Base-by-base conservation (phyloP, 2,888 invertebrate species). In the Matsumyia berberina region DNA sequence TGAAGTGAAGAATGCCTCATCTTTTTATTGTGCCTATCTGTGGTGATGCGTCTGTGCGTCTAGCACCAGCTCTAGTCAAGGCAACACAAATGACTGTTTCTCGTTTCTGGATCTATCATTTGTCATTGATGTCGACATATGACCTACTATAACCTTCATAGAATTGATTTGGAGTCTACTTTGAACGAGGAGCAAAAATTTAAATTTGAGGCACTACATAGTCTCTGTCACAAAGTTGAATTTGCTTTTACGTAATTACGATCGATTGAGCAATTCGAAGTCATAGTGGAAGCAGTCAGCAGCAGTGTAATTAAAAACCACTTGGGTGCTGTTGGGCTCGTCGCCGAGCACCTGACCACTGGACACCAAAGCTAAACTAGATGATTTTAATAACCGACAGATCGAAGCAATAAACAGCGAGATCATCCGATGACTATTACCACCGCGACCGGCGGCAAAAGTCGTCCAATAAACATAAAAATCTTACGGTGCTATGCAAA, bases 401-500 rank as follows among this genome's bases (percentile, higher is more conserved):
- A 67, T 77, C 46, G 44, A 66, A 79, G 60, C 42, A 33, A 51
- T 55, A 72, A 74, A 35, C 64, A 11, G 79, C 62, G 62, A 74
- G 67, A 83, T 78, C 78, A 78, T 74, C 73, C 62, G 35, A 37
- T 39, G 44, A 62, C 79, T 57, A 62, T 62, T 49, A 55, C 60
- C 44, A 57, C 58, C 37, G 15, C 66, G 44, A 72, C 42, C 39
- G 39, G 67, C 72, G 42, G 42, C 58, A 83, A 73, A 72, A 85
- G 74, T 55, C 57, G 66, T 79, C 70, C 85, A 85, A 80, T 80
- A 80, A 85, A 85, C 74, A 80, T 85, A 55, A 70, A 85, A 85
- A 80, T 83, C 79, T 78, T 78, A 79, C 85, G 58, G 70, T 80
- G 60, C 66, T 51, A 79, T 80, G 85, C 85, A 85, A 80, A 85